Percentiles rank a stretch among this genome's conserved stretches.
phyloP scores from a whole-genome alignment of 2,888 invertebrate genomes.

The Drosophila mulleri region DNA sequence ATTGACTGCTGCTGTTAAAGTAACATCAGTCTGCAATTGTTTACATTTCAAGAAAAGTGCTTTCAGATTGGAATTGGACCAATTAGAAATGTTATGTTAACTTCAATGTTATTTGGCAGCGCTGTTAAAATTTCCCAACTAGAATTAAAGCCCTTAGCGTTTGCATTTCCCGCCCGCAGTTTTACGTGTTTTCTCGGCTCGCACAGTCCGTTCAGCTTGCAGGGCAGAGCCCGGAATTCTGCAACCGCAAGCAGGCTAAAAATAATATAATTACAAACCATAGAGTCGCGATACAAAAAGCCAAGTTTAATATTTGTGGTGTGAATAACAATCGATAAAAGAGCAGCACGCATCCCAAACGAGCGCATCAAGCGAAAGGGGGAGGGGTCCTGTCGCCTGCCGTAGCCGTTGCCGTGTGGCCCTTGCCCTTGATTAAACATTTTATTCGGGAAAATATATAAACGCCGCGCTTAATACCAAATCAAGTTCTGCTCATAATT shows the following conservation, averaged over 20 bases:
- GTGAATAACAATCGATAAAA: conserved; percentile 70
- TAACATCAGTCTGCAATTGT: background rate
- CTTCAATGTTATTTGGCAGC: background rate
- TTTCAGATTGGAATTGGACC: background rate
- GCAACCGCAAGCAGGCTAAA: conserved; percentile 24
- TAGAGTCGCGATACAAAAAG: conserved; percentile 11
- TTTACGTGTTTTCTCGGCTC: conserved; percentile 56
- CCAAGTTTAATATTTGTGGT: conserved; percentile 25
- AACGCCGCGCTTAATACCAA: conserved; percentile 1
- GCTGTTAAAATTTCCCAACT: conserved; percentile 43
- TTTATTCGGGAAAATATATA: conserved; percentile 25
- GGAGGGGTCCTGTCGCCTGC: conserved; percentile 13
- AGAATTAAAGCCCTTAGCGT: conserved; percentile 37
- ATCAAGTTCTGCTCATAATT: conserved; percentile 7
- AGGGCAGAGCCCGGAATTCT: conserved; percentile 19
- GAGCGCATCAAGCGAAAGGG: conserved; percentile 10
- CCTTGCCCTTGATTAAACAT: conserved; percentile 50
- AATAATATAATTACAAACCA: conserved; percentile 38
- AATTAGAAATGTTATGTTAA: background rate
- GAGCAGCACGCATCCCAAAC: conserved; percentile 12
- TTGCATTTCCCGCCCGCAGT: conserved; percentile 61
- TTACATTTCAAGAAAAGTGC: background rate
- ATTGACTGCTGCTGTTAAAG: background rate
- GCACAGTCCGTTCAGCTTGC: conserved; percentile 42
- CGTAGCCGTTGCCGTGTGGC: conserved; percentile 21